Percentiles rank a stretch among this genome's conserved stretches.
These are phyloP conservation scores for Astyanax mexicanus DNA, from an alignment of 2,797 vertebrate genomes.

Conservation along the genomic window DNA sequence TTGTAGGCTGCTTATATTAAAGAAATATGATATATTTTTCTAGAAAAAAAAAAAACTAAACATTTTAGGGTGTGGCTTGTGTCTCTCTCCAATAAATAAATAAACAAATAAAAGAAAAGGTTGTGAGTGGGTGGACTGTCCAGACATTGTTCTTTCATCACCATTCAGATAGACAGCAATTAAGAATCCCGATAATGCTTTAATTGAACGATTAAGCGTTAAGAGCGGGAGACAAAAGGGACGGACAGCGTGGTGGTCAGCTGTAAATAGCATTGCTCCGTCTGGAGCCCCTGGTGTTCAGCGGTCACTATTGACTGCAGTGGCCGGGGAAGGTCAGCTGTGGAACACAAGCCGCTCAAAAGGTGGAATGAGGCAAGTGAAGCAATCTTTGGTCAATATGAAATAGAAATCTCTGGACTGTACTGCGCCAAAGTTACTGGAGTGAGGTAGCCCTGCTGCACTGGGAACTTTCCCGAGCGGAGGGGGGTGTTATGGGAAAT, in stretches of 20 bases:
- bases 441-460: constrained; percentile 90
- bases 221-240: constrained; percentile 76
- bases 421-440: constrained; percentile 97
- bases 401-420: constrained; percentile 97
- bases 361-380: constrained; percentile 98
- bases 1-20: neutral
- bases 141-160: constrained; percentile 25
- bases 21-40: too few species aligned
- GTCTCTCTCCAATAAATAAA: neutral
- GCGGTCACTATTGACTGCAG: constrained; percentile 90
- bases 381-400: constrained; percentile 97
- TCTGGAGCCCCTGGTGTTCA: constrained; percentile 78
- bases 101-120: constrained; percentile 32
- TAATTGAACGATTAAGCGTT: constrained; percentile 80
- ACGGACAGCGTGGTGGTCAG: constrained; percentile 72
- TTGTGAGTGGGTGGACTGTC: neutral
- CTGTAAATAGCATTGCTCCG: constrained; percentile 71
- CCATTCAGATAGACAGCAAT: constrained; percentile 52
- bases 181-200: constrained; percentile 77
- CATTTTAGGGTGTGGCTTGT: neutral
- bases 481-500: constrained; percentile 81
- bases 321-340: constrained; percentile 92
- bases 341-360: constrained; percentile 92
- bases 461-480: constrained; percentile 90
- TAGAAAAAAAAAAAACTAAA: neutral